These are phyloP conservation scores for Leptestheria dahalacensis DNA, from an alignment of 1,140 invertebrate species.

Conservation along the genomic window DNA sequence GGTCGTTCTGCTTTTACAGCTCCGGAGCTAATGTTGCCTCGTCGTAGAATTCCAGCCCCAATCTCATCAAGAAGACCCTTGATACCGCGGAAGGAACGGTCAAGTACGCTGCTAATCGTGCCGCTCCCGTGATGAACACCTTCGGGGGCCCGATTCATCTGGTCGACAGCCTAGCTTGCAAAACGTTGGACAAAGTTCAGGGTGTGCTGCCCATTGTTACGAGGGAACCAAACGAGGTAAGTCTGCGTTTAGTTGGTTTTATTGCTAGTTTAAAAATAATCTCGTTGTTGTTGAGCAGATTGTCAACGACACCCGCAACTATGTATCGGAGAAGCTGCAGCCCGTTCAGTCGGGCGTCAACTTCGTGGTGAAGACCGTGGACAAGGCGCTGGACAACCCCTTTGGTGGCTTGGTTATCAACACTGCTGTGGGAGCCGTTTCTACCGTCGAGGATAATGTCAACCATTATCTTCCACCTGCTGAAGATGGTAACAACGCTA, in stretches of 20 bases:
- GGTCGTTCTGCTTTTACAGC: neutral
- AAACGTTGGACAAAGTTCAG: slow-evolving; percentile 16
- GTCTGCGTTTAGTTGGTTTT: neutral
- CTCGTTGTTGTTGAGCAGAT: slow-evolving; percentile 17
- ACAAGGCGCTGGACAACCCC: slow-evolving; percentile 1
- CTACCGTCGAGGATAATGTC: slow-evolving; percentile 13
- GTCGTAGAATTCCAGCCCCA: slow-evolving; percentile 12
- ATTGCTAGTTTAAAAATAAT: neutral
- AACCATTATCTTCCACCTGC: slow-evolving; percentile 15
- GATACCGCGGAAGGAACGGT: slow-evolving; percentile 14
- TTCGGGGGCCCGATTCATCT: slow-evolving; percentile 13
- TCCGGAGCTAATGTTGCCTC: neutral
- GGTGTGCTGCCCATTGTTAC: slow-evolving; percentile 16
- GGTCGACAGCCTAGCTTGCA: slow-evolving; percentile 18
- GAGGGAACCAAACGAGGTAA: slow-evolving; percentile 17
- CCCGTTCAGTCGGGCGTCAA: slow-evolving; percentile 10
- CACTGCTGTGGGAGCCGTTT: neutral
- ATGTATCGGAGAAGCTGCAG: slow-evolving; percentile 16
- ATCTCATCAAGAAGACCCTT: slow-evolving; percentile 13
- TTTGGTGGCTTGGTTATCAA: slow-evolving; percentile 13
- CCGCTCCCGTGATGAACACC: slow-evolving; percentile 5
- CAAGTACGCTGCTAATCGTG: slow-evolving; percentile 13
- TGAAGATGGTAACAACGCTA: neutral
- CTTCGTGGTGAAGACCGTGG: slow-evolving; percentile 1
- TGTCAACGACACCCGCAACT: slow-evolving; percentile 13